Conservation (phyloP, 2,113 vertebrate genomes). For the Tauraco erythrolophus region DNA sequence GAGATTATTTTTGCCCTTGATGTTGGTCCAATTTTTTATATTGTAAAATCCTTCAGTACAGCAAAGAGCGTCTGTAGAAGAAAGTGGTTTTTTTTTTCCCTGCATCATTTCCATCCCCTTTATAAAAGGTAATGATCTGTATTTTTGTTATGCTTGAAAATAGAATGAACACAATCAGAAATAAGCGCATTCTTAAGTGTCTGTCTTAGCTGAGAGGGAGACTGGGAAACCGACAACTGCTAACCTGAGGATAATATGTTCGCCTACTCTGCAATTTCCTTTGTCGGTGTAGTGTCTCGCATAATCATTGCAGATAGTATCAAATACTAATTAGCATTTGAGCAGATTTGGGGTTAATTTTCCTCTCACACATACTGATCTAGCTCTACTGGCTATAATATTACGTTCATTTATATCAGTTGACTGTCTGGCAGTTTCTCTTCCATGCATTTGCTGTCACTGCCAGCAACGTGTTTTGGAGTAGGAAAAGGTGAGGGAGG, state of each 20-base stretch:
- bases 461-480: neutral
- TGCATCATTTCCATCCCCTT: neutral
- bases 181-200: neutral
- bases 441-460: neutral
- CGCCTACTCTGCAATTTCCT: neutral
- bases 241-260: neutral
- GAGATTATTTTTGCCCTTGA: constrained; percentile 10
- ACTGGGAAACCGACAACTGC: neutral
- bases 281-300: neutral
- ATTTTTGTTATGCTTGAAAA: neutral
- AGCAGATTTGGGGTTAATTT: neutral
- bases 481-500: neutral
- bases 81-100: neutral
- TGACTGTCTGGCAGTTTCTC: neutral
- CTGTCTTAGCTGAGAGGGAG: neutral
- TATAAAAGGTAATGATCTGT: neutral
- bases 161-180: neutral
- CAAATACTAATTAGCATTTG: neutral
- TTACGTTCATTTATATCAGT: neutral
- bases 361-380: neutral
- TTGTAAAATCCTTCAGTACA: neutral
- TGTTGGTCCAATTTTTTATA: neutral
- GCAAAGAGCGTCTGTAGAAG: neutral
- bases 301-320: neutral
- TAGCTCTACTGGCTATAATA: neutral